Conservation (phyloP, 2,113 vertebrate species). For the Mus musculus region DNA sequence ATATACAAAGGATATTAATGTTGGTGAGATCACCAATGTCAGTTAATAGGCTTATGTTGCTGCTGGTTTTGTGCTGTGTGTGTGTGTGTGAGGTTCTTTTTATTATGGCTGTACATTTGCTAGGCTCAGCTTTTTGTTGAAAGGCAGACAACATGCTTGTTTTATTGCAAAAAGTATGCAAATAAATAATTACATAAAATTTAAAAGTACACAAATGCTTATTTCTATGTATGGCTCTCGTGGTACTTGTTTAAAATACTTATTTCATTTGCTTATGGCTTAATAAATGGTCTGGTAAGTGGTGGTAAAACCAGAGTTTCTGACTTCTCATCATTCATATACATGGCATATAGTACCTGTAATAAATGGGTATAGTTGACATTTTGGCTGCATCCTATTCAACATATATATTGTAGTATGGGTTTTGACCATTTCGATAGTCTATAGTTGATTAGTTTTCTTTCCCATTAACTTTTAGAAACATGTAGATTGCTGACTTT, state of each 20-base stretch:
- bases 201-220: slow-evolving; percentile 34
- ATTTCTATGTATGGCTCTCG: slow-evolving; percentile 14
- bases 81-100: not conserved
- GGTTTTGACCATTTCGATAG: slow-evolving; percentile 22
- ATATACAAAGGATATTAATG: slow-evolving; percentile 35
- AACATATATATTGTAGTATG: not conserved
- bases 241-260: slow-evolving; percentile 60
- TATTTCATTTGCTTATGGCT: slow-evolving; percentile 52
- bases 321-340: slow-evolving; percentile 11
- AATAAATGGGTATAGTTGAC: not conserved
- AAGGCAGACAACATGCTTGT: slow-evolving; percentile 10
- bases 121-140: slow-evolving; percentile 30
- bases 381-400: slow-evolving; percentile 4
- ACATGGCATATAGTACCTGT: not conserved
- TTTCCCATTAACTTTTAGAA: slow-evolving; percentile 14
- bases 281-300: slow-evolving; percentile 53
- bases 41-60: not conserved
- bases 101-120: not conserved
- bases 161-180: slow-evolving; percentile 49
- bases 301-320: slow-evolving; percentile 25
- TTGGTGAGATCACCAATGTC: not conserved
- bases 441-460: not conserved
- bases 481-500: not conserved
- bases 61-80: not conserved
- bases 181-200: slow-evolving; percentile 54